Evolutionary conservation across 2,113 vertebrate genomes (phyloP).

Genomic region (Andinoacara biseriatus): DNA sequence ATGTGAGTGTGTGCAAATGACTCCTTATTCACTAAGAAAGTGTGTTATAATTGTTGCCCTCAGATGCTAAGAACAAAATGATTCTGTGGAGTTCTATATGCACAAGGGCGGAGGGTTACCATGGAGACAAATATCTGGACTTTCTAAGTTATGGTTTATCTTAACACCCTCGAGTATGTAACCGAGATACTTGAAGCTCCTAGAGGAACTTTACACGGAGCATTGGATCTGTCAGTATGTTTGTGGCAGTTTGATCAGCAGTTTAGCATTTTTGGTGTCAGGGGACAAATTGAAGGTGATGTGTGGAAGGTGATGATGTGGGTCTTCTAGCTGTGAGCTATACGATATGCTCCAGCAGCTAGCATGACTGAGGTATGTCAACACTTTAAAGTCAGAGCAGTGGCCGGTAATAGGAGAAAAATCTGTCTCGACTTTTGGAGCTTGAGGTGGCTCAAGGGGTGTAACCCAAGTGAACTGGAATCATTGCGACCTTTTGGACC

Average conservation of each 20-base stretch:
- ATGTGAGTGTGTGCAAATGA: background rate
- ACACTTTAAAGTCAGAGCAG: slow-evolving; percentile 4
- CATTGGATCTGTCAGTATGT: slow-evolving; percentile 3
- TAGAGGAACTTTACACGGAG: slow-evolving; percentile 9
- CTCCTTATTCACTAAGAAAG: slow-evolving; percentile 15
- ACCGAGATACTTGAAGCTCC: slow-evolving; percentile 41
- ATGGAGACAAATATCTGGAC: slow-evolving; percentile 72
- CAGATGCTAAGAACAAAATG: slow-evolving; percentile 32
- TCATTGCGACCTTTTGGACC: slow-evolving; percentile 70
- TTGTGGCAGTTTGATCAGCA: background rate
- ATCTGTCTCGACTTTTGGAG: slow-evolving; percentile 39
- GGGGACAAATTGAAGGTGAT: background rate
- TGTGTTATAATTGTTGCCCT: slow-evolving; percentile 35
- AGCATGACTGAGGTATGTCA: background rate
- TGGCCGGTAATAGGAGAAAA: slow-evolving; percentile 31
- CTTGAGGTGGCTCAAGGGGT: slow-evolving; percentile 43
- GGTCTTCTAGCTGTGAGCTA: background rate
- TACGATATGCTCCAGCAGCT: background rate
- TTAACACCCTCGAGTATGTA: slow-evolving; percentile 53
- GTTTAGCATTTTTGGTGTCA: background rate
- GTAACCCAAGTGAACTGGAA: slow-evolving; percentile 65
- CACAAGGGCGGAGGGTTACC: slow-evolving; percentile 63
- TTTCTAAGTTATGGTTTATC: slow-evolving; percentile 58
- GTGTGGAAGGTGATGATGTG: too few species aligned
- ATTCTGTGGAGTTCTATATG: slow-evolving; percentile 30